Conservation (phyloP, 2,113 vertebrate species). For the Uria aalge region DNA sequence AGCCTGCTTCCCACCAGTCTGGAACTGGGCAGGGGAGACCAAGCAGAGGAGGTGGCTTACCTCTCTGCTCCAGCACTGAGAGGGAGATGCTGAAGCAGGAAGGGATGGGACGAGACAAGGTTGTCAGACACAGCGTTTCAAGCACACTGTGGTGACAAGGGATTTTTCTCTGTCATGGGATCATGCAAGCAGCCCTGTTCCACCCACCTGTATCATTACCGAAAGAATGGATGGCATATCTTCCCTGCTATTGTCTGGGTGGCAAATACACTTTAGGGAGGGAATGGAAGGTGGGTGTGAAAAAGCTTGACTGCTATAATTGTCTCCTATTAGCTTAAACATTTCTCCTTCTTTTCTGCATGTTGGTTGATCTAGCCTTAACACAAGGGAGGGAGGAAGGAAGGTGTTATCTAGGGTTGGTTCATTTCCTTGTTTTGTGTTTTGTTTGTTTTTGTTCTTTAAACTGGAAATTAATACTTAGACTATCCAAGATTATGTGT, state of each 20-base stretch:
- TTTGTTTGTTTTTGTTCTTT: neutral
- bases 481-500: neutral
- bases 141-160: neutral
- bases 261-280: neutral
- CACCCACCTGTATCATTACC: neutral
- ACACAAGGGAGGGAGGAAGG: neutral
- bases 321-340: slow-evolving; percentile 34
- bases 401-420: neutral
- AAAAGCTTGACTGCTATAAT: slow-evolving; percentile 53
- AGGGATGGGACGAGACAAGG: neutral
- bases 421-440: neutral
- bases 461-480: slow-evolving; percentile 17
- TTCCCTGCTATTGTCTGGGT: neutral
- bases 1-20: fast-evolving
- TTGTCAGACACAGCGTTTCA: neutral
- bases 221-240: neutral
- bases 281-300: neutral
- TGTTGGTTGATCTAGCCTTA: neutral
- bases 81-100: neutral
- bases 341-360: neutral
- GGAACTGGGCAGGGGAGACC: no score
- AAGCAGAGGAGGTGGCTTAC: neutral
- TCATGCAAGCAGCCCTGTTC: neutral
- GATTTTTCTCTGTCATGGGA: neutral
- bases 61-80: neutral